Conservation (phyloP, 2,888 invertebrate genomes). For the Terebella lapidaria region DNA sequence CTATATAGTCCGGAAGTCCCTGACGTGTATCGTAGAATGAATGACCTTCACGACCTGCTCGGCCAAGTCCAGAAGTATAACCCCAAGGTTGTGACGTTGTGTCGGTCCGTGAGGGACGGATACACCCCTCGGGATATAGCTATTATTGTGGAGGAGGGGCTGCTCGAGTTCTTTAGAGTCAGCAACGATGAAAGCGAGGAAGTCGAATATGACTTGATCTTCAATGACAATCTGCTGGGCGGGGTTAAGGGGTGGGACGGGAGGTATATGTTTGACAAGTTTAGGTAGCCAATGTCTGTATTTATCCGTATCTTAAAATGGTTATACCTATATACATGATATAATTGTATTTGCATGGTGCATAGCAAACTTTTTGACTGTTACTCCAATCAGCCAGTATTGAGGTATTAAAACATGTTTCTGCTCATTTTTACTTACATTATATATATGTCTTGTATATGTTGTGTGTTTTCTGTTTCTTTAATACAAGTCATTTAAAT, state of each 20-base stretch:
- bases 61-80: not conserved
- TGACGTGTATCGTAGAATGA: not conserved
- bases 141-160: conserved; percentile 30
- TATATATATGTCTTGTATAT: no score
- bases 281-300: no score
- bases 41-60: not conserved
- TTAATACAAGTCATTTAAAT: no score
- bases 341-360: no score
- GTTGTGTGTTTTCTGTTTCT: no score
- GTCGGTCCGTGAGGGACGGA: conserved; percentile 42
- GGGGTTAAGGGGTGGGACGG: conserved; percentile 34
- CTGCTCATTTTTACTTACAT: no score
- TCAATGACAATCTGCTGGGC: conserved; percentile 36
- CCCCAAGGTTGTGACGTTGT: conserved; percentile 31
- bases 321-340: no score
- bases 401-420: no score
- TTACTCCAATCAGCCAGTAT: no score
- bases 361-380: no score
- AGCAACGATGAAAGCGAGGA: conserved; percentile 5
- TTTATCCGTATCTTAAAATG: no score
- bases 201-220: conserved; percentile 15
- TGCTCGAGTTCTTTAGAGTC: conserved; percentile 28
- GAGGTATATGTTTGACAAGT: no score
- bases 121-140: conserved; percentile 38
- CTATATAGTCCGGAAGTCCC: not conserved